Base-by-base conservation (phyloP, 2,888 invertebrate genomes). In the Periphyllus acericola region DNA sequence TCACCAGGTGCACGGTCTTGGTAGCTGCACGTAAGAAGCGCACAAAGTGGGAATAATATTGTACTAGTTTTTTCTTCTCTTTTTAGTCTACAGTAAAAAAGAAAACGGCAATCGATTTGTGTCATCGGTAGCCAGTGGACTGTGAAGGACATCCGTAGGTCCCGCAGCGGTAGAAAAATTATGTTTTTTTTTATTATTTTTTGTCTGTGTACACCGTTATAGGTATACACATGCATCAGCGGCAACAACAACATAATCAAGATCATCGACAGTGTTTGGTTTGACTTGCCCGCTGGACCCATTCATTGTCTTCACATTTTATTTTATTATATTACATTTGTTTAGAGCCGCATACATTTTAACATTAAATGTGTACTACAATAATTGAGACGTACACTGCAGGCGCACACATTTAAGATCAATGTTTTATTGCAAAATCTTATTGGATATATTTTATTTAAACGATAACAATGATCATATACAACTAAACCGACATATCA, bases 31-130 rank as follows among this genome's bases (percentile, higher is more conserved):
- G 11, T 72, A 40, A 36, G 74, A 74, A 79, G 80, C 74, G 21
- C 74, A 34, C 74, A 66, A 74, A 87, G 81, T 60, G 60, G 74
- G 74, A 74, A 81, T 29, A 40, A 32, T 72, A 34, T 36, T 25
- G n/a, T 83, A 83, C 72, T 29, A 46, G 84, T 76, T 11, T 46
- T 84, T 75, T 60, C 55, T 66, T 60, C 52, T 55, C 11, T 46
- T 52, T 21, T 74, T n/a, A 25, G 68, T 68, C 11, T 29, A 68
- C 9, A 52, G 34, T 78, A 68, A 86, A 86, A 68, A 86, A 86
- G 79, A 87, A 87, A 87, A 74, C 87, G n/a, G 74, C 87, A 81
- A 87, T 87, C 81, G 87, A 87, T 87, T 87, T 87, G 87, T 81
- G 81, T 87, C 81, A 81, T 87, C 72, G 60, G 74, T 66, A n/a